Base-by-base conservation (phyloP, 2,888 invertebrate genomes). In the Megalurothrips usitatus region DNA sequence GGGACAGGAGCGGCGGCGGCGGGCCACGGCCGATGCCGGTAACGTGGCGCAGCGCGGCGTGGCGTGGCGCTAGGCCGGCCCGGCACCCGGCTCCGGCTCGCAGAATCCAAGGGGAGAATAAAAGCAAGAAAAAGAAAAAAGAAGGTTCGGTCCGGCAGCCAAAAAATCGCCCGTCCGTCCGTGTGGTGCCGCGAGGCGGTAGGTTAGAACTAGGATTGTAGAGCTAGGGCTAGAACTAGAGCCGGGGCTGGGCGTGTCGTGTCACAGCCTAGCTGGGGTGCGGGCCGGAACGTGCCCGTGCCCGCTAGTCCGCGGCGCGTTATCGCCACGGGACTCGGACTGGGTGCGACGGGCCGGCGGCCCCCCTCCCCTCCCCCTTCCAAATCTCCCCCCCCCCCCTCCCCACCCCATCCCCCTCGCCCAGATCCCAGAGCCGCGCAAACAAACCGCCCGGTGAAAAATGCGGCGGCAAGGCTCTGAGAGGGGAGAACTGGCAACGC, bases 381-480 rank as follows among this genome's bases (percentile, higher is more conserved):
- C 34, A 43, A 43, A 43, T 43, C 34, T 43, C 34, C 34, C 34
- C 34, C 34, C 34, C 2, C 34, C 34, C 34, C 68, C 26, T 23
- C 68, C 68, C 23, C 11, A 23, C 68, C 26, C 68, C 68, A 10
- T 75, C 23, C 23, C 68, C 68, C 68, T 75, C 26, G 68, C 23
- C 68, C 68, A 75, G 68, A 75, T n/a, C 68, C 68, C 68, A 75
- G 68, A 75, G 68, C 68, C 68, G 68, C 68, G 68, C 68, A 75
- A 75, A 75, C 68, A 75, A 75, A 75, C 68, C 68, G 68, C 68
- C 68, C 68, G 68, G 68, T 75, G 68, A 75, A 75, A 75, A 75
- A 75, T 75, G 68, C 68, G 26, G 23, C n/a, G 23, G 23, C 68
- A 17, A n/a, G 23, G 68, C 68, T 26, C 12, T 26, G 68, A 2